A percentile compares a stretch with the other conserved stretches of the same genome.
These are phyloP conservation scores for Proterorhinus semilunaris DNA, from an alignment of 2,113 vertebrate species.

Conservation along the genomic window DNA sequence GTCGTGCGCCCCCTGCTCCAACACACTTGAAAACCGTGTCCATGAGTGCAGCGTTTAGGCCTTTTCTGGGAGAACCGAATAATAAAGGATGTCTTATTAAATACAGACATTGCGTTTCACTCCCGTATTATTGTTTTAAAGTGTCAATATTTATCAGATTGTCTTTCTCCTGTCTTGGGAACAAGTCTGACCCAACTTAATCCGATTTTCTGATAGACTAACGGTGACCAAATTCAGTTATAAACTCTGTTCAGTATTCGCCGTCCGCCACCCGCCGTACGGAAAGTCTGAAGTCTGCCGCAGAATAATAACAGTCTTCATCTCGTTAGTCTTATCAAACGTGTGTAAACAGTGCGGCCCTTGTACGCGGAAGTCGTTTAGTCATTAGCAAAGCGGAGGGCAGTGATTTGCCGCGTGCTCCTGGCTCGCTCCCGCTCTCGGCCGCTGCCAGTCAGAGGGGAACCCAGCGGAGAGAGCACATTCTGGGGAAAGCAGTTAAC, in stretches of 20 bases:
- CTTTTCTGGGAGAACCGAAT: too few relatives aligned
- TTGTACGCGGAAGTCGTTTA: conserved; percentile 19
- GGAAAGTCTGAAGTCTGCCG: not conserved
- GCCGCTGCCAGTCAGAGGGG: conserved; percentile 42
- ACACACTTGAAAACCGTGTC: too few relatives aligned
- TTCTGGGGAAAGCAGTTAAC: conserved; percentile 71
- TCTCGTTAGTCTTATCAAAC: conserved; percentile 28
- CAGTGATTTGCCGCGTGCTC: conserved; percentile 22
- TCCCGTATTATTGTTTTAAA: too few relatives aligned
- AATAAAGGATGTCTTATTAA: too few relatives aligned
- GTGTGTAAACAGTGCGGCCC: conserved; percentile 20
- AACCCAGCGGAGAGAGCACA: conserved; percentile 49
- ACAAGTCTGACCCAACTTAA: too few relatives aligned
- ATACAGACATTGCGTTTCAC: too few relatives aligned
- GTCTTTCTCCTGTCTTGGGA: too few relatives aligned
- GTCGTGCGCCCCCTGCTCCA: too few relatives aligned
- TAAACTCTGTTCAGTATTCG: not conserved
- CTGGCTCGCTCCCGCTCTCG: conserved; percentile 20
- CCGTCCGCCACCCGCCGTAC: too few relatives aligned
- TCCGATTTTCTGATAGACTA: too few relatives aligned
- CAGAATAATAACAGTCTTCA: not conserved
- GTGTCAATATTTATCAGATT: too few relatives aligned
- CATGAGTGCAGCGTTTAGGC: too few relatives aligned
- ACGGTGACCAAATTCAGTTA: not conserved
- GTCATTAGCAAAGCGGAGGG: conserved; percentile 4